These are phyloP conservation scores for Eudorcas thomsonii DNA, from an alignment of 2,113 vertebrate genomes.

Conservation along the genomic window DNA sequence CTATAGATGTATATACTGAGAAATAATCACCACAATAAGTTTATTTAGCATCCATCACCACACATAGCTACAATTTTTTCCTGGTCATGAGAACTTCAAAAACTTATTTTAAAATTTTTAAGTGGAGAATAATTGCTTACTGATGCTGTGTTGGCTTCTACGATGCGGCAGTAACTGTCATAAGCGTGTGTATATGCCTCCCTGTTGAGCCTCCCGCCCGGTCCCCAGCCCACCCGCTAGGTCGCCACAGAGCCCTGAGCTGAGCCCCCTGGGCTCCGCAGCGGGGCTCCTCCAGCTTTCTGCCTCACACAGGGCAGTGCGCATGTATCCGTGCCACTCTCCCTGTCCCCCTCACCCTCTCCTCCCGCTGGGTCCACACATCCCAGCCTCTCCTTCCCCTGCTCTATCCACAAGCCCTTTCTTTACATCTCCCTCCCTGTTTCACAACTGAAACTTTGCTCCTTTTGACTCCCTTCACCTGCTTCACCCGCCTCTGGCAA, in stretches of 20 bases:
- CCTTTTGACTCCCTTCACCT: not conserved
- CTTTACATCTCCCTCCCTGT: not conserved
- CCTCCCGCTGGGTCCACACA: not conserved
- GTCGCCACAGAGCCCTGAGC: too few species aligned
- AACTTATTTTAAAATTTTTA: not conserved
- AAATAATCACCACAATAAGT: not conserved
- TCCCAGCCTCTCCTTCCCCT: not conserved
- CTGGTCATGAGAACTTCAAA: not conserved
- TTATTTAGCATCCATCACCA: not conserved
- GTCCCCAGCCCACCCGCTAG: too few species aligned
- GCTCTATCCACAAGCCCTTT: not conserved
- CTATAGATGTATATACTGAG: not conserved
- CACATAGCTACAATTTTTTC: not conserved
- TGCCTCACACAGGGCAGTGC: not conserved
- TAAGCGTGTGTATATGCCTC: not conserved
- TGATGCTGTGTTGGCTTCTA: not conserved
- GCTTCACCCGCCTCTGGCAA: not conserved
- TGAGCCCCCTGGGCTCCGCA: not conserved
- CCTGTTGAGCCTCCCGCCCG: fast-evolving
- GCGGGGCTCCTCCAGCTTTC: not conserved
- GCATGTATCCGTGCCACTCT: fast-evolving
- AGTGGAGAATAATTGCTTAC: not conserved
- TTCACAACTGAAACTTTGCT: not conserved
- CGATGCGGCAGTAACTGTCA: not conserved
- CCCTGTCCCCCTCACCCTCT: not conserved